Evolutionary conservation across 2,888 invertebrate species (phyloP), one percentile per base, ranked within the genome.

Genomic region (Trachelus iudaicus): DNA sequence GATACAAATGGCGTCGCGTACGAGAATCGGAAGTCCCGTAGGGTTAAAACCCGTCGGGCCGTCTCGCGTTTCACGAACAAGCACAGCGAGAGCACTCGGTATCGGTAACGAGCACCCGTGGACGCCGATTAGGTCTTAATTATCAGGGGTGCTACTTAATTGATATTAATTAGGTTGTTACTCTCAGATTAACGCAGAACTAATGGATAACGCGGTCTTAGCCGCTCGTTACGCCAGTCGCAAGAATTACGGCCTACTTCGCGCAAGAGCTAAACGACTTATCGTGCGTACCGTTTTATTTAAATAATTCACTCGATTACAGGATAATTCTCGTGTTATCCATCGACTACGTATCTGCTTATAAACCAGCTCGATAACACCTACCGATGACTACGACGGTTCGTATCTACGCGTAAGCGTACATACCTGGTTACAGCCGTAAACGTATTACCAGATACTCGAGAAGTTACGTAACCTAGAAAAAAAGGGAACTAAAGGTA

Each of bases 141-240:
- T 78, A 78, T 69, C 76, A 76, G 71, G 56, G 77, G 33, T 76
- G 35, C 78, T 30, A 73, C 40, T 75, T 78, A 78, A 78, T 78
- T 78, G 78, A 78, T 78, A 78, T 78, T 78, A 78, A 78, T 76
- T 78, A 76, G 73, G 76, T 75, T 76, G 78, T 76, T 78, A 69
- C 76, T 73, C 75, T 75, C 75, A 76, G 75, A 78, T 78, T 78
- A 78, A 78, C 75, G 73, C 76, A 73, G 68, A 73, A 35, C 76
- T 76, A 78, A 78, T 73, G 78, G 78, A 75, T 75, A 78, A 76
- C 78, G 76, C 73, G 34, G 75, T 73, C 73, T 76, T 13, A 71
- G 71, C 11, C 31, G 31, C 23, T 56, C 71, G 71, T 34, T 31
- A 71, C 71, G 71, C 71, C 71, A 34, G 12, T 71, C 31, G 30